Evolutionary conservation across 2,797 vertebrate genomes (phyloP).

Genomic region (Phaenicophaeus curvirostris): DNA sequence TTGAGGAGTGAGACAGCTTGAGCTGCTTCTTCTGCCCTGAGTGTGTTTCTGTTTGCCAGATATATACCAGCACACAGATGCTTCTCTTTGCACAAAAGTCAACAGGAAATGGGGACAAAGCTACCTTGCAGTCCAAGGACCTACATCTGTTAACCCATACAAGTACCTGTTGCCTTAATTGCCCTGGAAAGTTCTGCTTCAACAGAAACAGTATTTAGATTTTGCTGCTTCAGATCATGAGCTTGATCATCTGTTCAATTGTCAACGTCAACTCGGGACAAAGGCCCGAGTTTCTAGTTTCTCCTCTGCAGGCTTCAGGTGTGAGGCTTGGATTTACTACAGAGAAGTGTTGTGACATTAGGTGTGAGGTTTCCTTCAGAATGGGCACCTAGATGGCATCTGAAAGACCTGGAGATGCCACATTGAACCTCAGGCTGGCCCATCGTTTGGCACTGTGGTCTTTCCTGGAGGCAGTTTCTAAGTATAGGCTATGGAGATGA

Average conservation of each 20-base stretch:
- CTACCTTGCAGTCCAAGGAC: background rate
- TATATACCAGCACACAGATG: fast-evolving
- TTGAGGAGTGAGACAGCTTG: background rate
- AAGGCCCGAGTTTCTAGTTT: too few species aligned
- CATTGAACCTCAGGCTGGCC: background rate
- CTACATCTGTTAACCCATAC: background rate
- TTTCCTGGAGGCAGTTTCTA: background rate
- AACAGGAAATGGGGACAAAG: background rate
- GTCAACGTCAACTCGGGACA: background rate
- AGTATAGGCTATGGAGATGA: background rate
- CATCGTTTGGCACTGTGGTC: background rate
- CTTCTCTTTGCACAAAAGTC: background rate
- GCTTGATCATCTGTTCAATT: background rate
- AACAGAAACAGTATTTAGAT: background rate
- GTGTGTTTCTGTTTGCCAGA: background rate
- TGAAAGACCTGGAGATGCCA: background rate
- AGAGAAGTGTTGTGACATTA: background rate
- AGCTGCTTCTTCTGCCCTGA: background rate
- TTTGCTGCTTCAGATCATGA: background rate
- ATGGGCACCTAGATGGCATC: background rate
- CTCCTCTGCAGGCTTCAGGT: background rate
- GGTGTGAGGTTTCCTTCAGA: background rate
- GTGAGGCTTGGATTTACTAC: background rate
- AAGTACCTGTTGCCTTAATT: background rate
- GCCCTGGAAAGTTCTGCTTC: background rate